Percentiles rank a stretch among this genome's conserved stretches.
phyloP scores from a whole-genome alignment of 2,888 invertebrate species.

The Drosophila meridiana region DNA sequence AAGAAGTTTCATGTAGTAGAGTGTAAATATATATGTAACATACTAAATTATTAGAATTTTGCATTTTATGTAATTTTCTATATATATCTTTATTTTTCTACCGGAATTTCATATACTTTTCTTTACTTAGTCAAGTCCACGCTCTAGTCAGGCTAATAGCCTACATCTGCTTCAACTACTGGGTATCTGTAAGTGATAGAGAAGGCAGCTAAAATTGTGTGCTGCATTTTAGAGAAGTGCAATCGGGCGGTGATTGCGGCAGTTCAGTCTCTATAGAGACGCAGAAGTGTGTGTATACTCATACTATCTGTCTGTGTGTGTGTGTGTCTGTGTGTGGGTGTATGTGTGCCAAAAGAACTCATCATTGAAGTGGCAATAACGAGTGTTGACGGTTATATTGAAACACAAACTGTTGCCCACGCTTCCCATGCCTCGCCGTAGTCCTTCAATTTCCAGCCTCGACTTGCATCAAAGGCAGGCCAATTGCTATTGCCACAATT shows the following conservation, averaged over 20 bases:
- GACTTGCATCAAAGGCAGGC: constrained; percentile 49
- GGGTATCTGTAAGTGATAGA: constrained; percentile 33
- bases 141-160: not conserved
- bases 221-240: constrained; percentile 64
- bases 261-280: constrained; percentile 28
- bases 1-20: not conserved
- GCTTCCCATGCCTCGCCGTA: not conserved
- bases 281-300: constrained; percentile 2
- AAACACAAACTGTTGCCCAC: constrained; percentile 52
- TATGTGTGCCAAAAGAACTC: constrained; percentile 46
- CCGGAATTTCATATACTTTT: not conserved
- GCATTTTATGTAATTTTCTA: no score
- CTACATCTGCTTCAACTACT: not conserved
- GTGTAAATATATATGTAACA: not conserved
- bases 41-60: no score
- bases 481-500: constrained; percentile 43
- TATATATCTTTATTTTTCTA: no score
- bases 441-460: not conserved
- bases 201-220: constrained; percentile 50
- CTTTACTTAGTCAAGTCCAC: accelerated
- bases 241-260: constrained; percentile 40
- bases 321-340: not conserved
- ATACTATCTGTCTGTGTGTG: constrained; percentile 2
- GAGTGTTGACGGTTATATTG: constrained; percentile 66
- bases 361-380: constrained; percentile 75